Percentiles rank a stretch among this genome's conserved stretches.
Conservation (phyloP, 2,888 invertebrate genomes). For the Amorpha juglandis region DNA sequence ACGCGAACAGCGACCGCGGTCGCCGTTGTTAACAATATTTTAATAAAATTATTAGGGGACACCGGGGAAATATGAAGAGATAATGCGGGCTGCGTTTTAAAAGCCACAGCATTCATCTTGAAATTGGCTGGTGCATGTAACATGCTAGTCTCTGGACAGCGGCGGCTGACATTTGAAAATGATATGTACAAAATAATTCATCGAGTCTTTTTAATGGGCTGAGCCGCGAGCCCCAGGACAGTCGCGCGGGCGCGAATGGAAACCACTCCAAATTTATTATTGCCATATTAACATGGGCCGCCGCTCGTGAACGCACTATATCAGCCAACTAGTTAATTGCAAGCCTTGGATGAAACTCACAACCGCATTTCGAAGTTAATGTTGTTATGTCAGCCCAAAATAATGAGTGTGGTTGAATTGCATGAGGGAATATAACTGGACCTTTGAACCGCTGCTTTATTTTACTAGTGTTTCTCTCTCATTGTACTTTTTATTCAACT, state of each 20-base stretch:
- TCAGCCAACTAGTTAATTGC: conserved; percentile 78
- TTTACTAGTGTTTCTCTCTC: background rate
- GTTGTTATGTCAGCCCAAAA: conserved; percentile 70
- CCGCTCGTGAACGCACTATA: conserved; percentile 65
- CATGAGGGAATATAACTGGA: conserved; percentile 4
- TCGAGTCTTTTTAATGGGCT: conserved; percentile 64
- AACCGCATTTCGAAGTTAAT: conserved; percentile 78
- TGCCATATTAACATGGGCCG: conserved; percentile 74
- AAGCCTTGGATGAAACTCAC: conserved; percentile 75
- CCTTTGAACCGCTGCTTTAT: conserved; percentile 13
- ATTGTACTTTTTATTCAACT: background rate
- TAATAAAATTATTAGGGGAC: conserved; percentile 67
- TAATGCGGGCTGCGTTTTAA: conserved; percentile 51
- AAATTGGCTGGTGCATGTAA: conserved; percentile 40
- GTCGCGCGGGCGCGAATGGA: conserved; percentile 53
- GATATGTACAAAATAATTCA: conserved; percentile 63
- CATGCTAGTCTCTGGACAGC: conserved; percentile 39
- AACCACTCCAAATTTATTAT: conserved; percentile 78
- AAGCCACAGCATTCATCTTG: conserved; percentile 52
- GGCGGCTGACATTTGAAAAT: conserved; percentile 47
- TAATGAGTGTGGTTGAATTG: conserved; percentile 65
- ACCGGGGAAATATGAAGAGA: conserved; percentile 61
- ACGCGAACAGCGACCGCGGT: conserved; percentile 52
- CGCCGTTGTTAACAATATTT: conserved; percentile 64
- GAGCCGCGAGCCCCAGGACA: conserved; percentile 52